Evolutionary conservation across 2,888 invertebrate species (phyloP).

Genomic region (Lampropteryx suffumata): DNA sequence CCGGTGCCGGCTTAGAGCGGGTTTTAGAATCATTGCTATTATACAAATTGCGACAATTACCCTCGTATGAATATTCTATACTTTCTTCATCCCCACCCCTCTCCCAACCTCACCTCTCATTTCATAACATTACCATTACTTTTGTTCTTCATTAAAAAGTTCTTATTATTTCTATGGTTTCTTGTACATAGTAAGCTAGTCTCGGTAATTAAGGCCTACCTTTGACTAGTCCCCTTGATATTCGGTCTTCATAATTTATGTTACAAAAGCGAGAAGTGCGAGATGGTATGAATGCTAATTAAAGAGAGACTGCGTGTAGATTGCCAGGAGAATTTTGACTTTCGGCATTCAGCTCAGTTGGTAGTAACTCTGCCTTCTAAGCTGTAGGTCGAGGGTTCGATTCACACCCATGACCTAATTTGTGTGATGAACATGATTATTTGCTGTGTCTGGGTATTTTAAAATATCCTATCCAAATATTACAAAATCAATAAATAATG

Average conservation of each 20-base stretch:
- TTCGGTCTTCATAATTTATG: conserved; percentile 41
- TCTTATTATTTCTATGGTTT: conserved; percentile 54
- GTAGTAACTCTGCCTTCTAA: too few relatives aligned
- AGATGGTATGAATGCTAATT: conserved; percentile 36
- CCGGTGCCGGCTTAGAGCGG: conserved; percentile 22
- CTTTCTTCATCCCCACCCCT: conserved; percentile 29
- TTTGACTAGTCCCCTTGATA: conserved; percentile 41
- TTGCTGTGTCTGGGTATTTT: too few relatives aligned
- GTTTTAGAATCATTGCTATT: conserved; percentile 42
- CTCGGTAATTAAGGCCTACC: conserved; percentile 54
- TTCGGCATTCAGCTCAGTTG: too few relatives aligned
- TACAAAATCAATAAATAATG: too few relatives aligned
- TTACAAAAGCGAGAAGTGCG: conserved; percentile 32
- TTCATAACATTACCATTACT: too few relatives aligned
- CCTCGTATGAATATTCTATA: conserved; percentile 46
- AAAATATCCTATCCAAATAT: too few relatives aligned
- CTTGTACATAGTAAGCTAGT: too few relatives aligned
- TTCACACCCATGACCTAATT: too few relatives aligned
- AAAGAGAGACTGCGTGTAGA: conserved; percentile 16
- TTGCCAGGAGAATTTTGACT: too few relatives aligned
- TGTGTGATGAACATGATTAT: too few relatives aligned
- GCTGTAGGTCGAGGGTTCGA: too few relatives aligned
- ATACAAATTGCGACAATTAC: conserved; percentile 50
- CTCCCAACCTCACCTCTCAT: neutral
- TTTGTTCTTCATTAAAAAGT: too few relatives aligned